A percentile compares a stretch with the other conserved stretches of the same genome.
These are phyloP conservation scores for Scleropages formosus DNA, from an alignment of 2,797 vertebrate species.

Conservation along the genomic window DNA sequence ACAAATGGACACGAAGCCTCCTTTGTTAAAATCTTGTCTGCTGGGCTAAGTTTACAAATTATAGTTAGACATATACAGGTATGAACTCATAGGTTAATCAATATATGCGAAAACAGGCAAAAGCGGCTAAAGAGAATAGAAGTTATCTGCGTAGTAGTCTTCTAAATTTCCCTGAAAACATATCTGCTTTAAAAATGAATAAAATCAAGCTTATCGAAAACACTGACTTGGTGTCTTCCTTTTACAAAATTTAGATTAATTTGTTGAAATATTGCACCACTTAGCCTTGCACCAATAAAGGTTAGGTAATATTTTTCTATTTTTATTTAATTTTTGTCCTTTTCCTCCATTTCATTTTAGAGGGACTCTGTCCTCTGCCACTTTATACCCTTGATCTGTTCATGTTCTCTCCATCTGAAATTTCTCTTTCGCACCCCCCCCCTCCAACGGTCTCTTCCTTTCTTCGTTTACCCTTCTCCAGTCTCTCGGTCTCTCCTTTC, in stretches of 20 bases:
- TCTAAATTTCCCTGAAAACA: conserved; percentile 39
- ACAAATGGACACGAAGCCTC: conserved; percentile 9
- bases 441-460: conserved; percentile 34
- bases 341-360: conserved; percentile 14
- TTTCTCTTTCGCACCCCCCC: background rate
- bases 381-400: background rate
- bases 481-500: conserved; percentile 41
- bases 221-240: background rate
- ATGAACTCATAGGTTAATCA: conserved; percentile 30
- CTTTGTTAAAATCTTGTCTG: conserved; percentile 13
- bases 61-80: conserved; percentile 28
- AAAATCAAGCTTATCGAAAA: conserved; percentile 34
- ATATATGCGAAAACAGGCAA: conserved; percentile 13
- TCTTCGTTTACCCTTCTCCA: conserved; percentile 35
- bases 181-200: conserved; percentile 55
- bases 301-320: background rate
- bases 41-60: conserved; percentile 32
- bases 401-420: background rate
- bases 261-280: background rate
- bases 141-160: conserved; percentile 36
- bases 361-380: background rate
- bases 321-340: background rate
- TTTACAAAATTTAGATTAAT: background rate
- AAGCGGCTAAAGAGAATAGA: conserved; percentile 28
- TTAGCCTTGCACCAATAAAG: background rate